Percentiles rank a stretch among this genome's conserved stretches.
phyloP scores from a whole-genome alignment of 1,140 invertebrate species.

The Drosophila grimshawi region DNA sequence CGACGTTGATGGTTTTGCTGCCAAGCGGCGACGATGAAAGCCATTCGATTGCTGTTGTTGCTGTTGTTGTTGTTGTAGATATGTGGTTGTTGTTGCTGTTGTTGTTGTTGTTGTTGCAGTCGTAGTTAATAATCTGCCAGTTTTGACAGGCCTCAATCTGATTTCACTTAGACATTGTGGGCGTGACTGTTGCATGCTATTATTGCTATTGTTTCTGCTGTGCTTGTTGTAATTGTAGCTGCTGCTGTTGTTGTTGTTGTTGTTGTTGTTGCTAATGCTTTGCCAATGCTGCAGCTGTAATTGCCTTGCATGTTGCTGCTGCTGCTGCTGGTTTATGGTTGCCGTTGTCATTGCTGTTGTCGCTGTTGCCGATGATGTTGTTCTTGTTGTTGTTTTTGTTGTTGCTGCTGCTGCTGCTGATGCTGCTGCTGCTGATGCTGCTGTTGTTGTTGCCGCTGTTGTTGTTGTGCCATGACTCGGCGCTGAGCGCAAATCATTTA shows the following conservation, averaged over 20 bases:
- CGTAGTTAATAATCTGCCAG: conserved; percentile 3
- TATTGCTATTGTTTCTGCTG: conserved; percentile 22
- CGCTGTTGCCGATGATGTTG: conserved; percentile 32
- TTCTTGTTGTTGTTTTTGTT: conserved; percentile 36
- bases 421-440: conserved; percentile 48
- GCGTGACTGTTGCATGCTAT: conserved; percentile 38
- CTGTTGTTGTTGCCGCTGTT: conserved; percentile 37
- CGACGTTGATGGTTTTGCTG: conserved; percentile 50
- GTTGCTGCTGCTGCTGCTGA: conserved; percentile 16
- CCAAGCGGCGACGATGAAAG: conserved; percentile 48
- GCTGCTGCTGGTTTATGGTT: background rate
- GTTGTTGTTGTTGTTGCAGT: conserved; percentile 18
- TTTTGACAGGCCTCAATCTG: conserved; percentile 58
- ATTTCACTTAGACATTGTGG: conserved; percentile 56
- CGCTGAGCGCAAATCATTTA: conserved; percentile 86
- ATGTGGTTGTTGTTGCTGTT: background rate
- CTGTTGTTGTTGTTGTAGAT: conserved; percentile 5
- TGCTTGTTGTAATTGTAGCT: conserved; percentile 16
- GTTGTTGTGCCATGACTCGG: conserved; percentile 64
- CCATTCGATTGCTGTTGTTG: conserved; percentile 20
- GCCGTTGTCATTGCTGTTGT: conserved; percentile 30
- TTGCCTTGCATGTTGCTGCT: conserved; percentile 39
- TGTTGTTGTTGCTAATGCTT: conserved; percentile 30
- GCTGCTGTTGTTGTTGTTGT: conserved; percentile 28
- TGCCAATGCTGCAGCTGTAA: conserved; percentile 59